Conservation (phyloP, 2,113 vertebrate genomes). For the Orthochromis malagaraziensis region DNA sequence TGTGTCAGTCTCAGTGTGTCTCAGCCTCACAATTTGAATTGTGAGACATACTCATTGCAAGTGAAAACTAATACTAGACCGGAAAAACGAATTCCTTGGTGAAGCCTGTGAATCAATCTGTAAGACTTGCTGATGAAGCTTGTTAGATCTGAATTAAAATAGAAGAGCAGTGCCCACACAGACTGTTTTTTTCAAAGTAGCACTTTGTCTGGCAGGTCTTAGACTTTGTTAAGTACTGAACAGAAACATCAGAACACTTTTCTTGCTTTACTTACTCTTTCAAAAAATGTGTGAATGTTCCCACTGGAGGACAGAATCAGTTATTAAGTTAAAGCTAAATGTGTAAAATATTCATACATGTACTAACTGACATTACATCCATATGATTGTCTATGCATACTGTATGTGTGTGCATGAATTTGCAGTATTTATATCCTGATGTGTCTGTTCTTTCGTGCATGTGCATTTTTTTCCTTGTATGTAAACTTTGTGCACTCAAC, state of each 20-base stretch:
- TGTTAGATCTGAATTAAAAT: not conserved
- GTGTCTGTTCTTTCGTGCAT: not conserved
- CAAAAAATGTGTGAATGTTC: not conserved
- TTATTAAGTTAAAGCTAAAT: not conserved
- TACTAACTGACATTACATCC: not conserved
- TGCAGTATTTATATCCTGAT: not conserved
- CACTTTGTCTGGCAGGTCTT: not conserved
- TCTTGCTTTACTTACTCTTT: not conserved
- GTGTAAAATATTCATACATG: not conserved
- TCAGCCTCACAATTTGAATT: not conserved
- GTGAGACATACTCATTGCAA: not conserved
- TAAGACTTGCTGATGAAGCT: not conserved
- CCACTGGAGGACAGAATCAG: not conserved
- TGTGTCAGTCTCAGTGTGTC: not conserved
- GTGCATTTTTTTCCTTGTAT: not conserved
- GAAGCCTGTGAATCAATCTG: not conserved
- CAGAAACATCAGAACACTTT: not conserved
- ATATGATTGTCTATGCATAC: not conserved
- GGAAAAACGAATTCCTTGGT: not conserved
- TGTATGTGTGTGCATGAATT: not conserved
- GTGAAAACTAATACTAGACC: not conserved
- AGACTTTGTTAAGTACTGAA: not conserved
- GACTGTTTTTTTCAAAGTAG: not conserved
- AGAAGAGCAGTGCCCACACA: not conserved
- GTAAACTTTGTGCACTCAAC: slow-evolving; percentile 6